Percentiles rank a stretch among this genome's conserved stretches.
phyloP scores from a whole-genome alignment of 2,113 vertebrate genomes.

The Forbesichthys agassizii region DNA sequence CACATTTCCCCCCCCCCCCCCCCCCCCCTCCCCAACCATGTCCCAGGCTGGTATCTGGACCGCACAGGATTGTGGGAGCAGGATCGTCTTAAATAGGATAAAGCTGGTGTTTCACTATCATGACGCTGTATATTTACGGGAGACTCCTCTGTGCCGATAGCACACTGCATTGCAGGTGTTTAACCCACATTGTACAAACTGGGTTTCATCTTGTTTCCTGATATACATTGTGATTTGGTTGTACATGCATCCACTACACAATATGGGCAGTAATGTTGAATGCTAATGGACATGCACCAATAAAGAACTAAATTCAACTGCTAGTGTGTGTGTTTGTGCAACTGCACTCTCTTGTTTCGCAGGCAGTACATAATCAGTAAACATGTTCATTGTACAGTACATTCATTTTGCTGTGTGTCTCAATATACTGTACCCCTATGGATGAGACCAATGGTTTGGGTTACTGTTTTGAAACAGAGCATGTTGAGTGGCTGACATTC shows the following conservation, averaged over 20 bases:
- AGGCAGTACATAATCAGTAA: too few species aligned
- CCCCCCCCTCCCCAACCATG: not conserved
- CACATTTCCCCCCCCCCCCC: too few species aligned
- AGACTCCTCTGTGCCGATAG: constrained; percentile 48
- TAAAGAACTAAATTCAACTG: too few species aligned
- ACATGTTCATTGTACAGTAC: too few species aligned
- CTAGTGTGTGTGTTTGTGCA: too few species aligned
- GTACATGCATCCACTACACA: too few species aligned
- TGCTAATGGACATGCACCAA: not conserved
- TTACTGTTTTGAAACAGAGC: too few species aligned
- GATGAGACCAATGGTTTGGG: too few species aligned
- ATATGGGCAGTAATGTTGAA: not conserved
- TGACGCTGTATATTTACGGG: constrained; percentile 60
- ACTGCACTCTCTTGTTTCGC: too few species aligned
- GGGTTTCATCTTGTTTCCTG: constrained; percentile 10
- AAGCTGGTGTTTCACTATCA: constrained; percentile 55
- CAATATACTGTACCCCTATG: too few species aligned
- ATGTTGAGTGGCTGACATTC: too few species aligned
- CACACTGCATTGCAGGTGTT: constrained; percentile 33
- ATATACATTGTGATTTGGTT: not conserved
- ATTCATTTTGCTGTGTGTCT: too few species aligned
- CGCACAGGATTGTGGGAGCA: constrained; percentile 47
- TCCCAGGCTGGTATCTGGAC: constrained; percentile 51
- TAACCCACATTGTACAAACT: constrained; percentile 36
- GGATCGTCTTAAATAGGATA: constrained; percentile 64